These are phyloP conservation scores for Halcyon malimbica DNA, from an alignment of 2,113 vertebrate species.

Conservation along the genomic window DNA sequence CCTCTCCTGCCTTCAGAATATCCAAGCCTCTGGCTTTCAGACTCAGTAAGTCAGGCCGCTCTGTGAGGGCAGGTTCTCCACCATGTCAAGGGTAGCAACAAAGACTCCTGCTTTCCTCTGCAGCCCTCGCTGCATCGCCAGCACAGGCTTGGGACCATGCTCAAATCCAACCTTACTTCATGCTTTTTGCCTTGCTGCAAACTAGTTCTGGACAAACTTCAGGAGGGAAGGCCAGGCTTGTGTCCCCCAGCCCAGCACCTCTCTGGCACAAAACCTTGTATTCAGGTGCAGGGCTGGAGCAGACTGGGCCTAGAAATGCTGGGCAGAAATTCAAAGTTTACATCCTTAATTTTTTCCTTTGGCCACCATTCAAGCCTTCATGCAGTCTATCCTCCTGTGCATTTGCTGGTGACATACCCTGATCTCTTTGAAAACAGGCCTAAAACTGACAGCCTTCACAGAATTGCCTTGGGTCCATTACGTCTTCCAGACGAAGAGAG, in stretches of 20 bases:
- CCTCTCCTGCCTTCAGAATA: not conserved
- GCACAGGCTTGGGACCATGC: not conserved
- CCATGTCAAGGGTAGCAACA: not conserved
- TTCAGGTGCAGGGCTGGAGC: not conserved
- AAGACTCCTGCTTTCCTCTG: not conserved
- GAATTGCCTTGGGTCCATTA: not conserved
- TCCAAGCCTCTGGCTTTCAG: not conserved
- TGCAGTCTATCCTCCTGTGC: not conserved
- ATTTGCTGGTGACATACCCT: not conserved
- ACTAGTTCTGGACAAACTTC: not conserved
- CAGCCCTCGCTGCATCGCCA: not conserved
- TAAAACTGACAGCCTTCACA: not conserved
- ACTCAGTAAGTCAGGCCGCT: not conserved
- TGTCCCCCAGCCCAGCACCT: not conserved
- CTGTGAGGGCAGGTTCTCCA: not conserved
- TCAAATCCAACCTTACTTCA: not conserved
- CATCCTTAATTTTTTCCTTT: not conserved
- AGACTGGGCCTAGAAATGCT: not conserved
- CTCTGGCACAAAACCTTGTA: not conserved
- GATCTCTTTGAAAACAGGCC: not conserved
- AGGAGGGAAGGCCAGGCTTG: not conserved
- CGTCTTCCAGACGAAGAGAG: not conserved
- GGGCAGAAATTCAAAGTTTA: not conserved
- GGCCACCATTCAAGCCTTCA: not conserved
- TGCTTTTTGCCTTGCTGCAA: not conserved